Evolutionary conservation across 2,113 vertebrate species (phyloP).

Genomic region (Apistogramma diplotaenia): DNA sequence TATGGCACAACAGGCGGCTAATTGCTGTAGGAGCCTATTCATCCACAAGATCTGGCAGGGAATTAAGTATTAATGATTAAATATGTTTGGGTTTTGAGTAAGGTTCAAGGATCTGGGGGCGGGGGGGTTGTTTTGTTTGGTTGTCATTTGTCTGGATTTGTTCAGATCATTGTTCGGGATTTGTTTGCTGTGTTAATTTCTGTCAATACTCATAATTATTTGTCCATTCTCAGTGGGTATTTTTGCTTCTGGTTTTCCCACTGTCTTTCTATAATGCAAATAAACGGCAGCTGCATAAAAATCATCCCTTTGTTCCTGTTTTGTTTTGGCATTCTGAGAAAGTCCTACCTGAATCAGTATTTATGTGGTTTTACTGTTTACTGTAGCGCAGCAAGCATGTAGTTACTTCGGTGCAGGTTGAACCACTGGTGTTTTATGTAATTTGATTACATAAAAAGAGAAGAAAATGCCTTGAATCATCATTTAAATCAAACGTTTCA

Average conservation of each 20-base stretch:
- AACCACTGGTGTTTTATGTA: background rate
- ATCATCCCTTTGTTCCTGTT: background rate
- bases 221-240: background rate
- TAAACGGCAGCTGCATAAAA: background rate
- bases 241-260: background rate
- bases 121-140: background rate
- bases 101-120: background rate
- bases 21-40: constrained; percentile 12
- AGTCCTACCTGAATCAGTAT: background rate
- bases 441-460: background rate
- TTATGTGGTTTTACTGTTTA: background rate
- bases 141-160: background rate
- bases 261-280: background rate
- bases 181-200: background rate
- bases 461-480: background rate
- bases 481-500: background rate
- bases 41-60: background rate
- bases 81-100: background rate
- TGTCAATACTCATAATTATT: background rate
- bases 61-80: background rate
- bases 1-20: background rate
- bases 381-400: background rate
- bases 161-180: background rate
- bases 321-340: background rate
- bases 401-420: background rate